Base-by-base conservation (phyloP, 2,888 invertebrate genomes). In the Rosalia funebris region DNA sequence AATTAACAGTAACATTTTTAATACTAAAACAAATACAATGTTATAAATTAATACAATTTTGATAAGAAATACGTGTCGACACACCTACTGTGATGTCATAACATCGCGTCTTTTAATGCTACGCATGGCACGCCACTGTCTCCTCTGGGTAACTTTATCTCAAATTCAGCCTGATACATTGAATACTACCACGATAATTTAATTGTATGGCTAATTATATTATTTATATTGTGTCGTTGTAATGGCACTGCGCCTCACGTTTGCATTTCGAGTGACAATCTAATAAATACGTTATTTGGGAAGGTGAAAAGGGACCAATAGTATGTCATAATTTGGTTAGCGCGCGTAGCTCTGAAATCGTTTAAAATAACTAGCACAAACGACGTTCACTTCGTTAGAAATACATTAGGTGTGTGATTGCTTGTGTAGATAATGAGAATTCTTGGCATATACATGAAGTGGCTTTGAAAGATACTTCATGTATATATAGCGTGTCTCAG, bases 141-240 rank as follows among this genome's bases (percentile, higher is more conserved):
- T 19, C 19, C 15, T 10, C 19, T 11, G 32, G 37, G 50, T 25
- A 39, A 50, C 37, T 50, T 50, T 25, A 50, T 50, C 50, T 39
- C 15, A 34, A 50, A 50, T 25, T 50, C 50, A 50, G 37, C 50
- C 37, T 50, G 50, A 50, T 50, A 36, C 37, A 50, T 50, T 14
- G 50, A 50, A 50, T 50, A 20, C 50, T 36, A 39, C 50, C 39
- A 39, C 36, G 37, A 19, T 39, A 50, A 50, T 50, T 50, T 39
- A 50, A 50, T 50, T 39, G 37, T 20, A 37, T 25, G 37, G 50
- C 50, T 50, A 50, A 50, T 50, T 50, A 50, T 50, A n/a, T n/a
- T n/a, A n/a, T n/a, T n/a, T n/a, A 50, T 50, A 50, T 50, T 50
- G 39, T 50, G 12, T 20, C 3, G 16, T 16, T 20, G 42, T 17